phyloP scores from a whole-genome alignment of 2,113 vertebrate species.

The Ploceus nigricollis region DNA sequence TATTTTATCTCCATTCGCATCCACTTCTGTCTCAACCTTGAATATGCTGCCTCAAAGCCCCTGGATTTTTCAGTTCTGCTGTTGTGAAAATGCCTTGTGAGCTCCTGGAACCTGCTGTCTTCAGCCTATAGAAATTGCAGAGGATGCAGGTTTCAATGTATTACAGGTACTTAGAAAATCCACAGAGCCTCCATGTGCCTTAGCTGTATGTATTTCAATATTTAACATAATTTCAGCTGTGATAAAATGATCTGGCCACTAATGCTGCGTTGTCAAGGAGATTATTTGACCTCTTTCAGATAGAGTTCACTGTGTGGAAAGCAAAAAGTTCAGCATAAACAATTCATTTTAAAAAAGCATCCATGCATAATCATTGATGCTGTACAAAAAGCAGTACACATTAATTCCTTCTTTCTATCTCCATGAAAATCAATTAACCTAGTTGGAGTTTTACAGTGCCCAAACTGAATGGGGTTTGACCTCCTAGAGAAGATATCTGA shows the following conservation, averaged over 20 bases:
- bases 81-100: not conserved
- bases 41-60: not conserved
- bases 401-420: not conserved
- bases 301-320: not conserved
- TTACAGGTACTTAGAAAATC: not conserved
- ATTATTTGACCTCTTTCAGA: not conserved
- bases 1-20: not conserved
- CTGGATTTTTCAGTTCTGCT: not conserved
- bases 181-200: not conserved
- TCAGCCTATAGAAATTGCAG: not conserved
- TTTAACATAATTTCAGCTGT: not conserved
- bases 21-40: not conserved
- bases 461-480: not conserved
- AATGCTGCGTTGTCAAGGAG: slow-evolving; percentile 21
- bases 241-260: not conserved
- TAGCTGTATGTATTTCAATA: not conserved
- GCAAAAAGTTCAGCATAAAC: not conserved
- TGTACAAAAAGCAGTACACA: not conserved
- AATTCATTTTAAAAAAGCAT: not conserved
- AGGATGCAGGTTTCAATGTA: not conserved
- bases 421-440: not conserved
- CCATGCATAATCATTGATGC: not conserved
- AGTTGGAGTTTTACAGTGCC: not conserved
- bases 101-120: not conserved
- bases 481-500: not conserved